Percentiles rank a stretch among this genome's conserved stretches.
Conservation (phyloP, 2,888 invertebrate species). For the Norana najaformis region DNA sequence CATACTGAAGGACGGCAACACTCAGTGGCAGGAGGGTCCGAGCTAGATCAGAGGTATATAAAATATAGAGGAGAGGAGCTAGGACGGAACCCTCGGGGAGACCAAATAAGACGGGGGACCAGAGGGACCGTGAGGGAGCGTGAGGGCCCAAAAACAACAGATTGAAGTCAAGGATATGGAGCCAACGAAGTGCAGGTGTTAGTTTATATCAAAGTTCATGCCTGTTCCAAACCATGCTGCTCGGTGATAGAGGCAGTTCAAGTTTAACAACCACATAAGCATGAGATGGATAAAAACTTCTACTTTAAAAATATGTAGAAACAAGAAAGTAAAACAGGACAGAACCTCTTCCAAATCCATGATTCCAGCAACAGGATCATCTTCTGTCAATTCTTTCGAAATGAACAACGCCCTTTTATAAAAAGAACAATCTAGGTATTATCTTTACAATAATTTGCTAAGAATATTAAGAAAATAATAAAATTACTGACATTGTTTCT, state of each 20-base stretch:
- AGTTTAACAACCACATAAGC: background rate
- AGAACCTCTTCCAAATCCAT: conserved; percentile 37
- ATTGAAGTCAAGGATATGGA: no score
- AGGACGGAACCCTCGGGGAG: no score
- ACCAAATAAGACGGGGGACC: no score
- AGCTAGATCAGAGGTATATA: no score
- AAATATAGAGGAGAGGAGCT: no score
- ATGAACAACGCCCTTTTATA: conserved; percentile 39
- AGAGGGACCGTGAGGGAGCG: no score
- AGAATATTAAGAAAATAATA: background rate
- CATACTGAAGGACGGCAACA: no score
- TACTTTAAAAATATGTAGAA: background rate
- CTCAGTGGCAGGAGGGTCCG: no score
- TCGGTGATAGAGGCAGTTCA: background rate
- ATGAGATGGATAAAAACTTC: background rate
- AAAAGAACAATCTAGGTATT: background rate
- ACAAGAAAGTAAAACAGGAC: background rate
- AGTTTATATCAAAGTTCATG: background rate
- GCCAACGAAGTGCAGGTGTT: no score
- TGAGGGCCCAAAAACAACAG: no score
- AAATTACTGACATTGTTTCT: background rate
- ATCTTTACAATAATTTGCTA: background rate
- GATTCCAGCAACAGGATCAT: conserved; percentile 36
- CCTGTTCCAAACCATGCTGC: background rate
- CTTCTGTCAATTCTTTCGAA: conserved; percentile 39